A percentile compares a stretch with the other conserved stretches of the same genome.
Evolutionary conservation across 2,888 invertebrate genomes (phyloP).

Genomic region (Cataglyphis albicans): DNA sequence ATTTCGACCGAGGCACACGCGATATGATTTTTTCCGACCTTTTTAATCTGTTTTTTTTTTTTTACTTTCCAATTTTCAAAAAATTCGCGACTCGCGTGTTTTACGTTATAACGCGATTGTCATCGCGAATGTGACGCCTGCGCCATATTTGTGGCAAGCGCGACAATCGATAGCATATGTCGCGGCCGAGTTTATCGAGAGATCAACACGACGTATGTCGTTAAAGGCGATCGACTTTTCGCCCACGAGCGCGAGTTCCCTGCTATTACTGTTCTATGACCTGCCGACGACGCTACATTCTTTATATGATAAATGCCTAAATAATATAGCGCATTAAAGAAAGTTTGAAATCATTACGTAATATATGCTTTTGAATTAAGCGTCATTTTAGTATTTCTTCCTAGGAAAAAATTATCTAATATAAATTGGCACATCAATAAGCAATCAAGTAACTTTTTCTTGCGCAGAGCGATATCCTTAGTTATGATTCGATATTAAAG

Average conservation of each 20-base stretch:
- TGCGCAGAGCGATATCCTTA: background rate
- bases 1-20: background rate
- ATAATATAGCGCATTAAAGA: background rate
- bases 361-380: background rate
- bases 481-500: background rate
- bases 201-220: conserved; percentile 33
- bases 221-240: conserved; percentile 41
- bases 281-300: background rate
- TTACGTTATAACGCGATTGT: conserved; percentile 22
- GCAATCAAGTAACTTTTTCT: background rate
- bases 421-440: background rate
- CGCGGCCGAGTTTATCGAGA: conserved; percentile 44
- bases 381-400: background rate
- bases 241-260: background rate
- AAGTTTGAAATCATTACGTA: conserved; percentile 10
- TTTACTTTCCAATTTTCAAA: conserved; percentile 39
- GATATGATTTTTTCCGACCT: background rate
- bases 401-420: background rate
- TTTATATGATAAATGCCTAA: background rate
- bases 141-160: conserved; percentile 34
- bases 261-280: background rate
- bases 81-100: background rate
- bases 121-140: conserved; percentile 22
- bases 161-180: conserved; percentile 41
- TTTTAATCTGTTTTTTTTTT: conserved; percentile 17